Evolutionary conservation across 2,888 invertebrate species (phyloP), one percentile per base, ranked within the genome.

Genomic region (Dicycla oo): DNA sequence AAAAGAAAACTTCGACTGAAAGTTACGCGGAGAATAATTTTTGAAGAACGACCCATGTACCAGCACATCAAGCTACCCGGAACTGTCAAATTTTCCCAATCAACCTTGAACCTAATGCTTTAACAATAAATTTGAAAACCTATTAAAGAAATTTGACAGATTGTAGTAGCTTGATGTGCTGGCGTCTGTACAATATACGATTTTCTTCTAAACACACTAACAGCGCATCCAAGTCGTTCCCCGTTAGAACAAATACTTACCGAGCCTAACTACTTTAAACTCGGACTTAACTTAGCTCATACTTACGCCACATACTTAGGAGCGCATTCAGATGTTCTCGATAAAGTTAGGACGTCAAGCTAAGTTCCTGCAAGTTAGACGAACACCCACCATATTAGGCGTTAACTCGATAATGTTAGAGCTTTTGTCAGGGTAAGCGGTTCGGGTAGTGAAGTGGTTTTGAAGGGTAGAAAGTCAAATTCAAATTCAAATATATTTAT

Each of bases 291-390:
- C 56, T 81, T 81, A 30, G 63, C 64, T 77, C 67, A 72, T 72
- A 81, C 78, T 79, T 77, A 79, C 18, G 65, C 76, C 78, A 77
- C 72, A 77, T 81, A 72, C 81, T 79, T 69, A 81, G 76, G 18
- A 66, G 74, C n/a, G 81, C 71, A 79, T 79, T 80, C 82, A 80
- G 69, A 80, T 78, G 82, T 80, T 73, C 82, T 64, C 73, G 68
- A 69, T 78, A 73, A 82, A 80, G 80, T 80, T 81, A 68, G 77
- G 60, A 54, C 20, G 67, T 51, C 78, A 69, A 68, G 73, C 54
- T 51, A 81, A 80, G 78, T 80, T 73, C 63, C 18, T 53, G 54
- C 54, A 69, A 82, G 66, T 81, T 78, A 72, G 77, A 57, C 38
- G 61, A 49, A 62, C 78, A 69, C 45, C 75, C 72, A 54, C 65